phyloP scores from a whole-genome alignment of 2,113 vertebrate genomes.

The Trogon surrucura region DNA sequence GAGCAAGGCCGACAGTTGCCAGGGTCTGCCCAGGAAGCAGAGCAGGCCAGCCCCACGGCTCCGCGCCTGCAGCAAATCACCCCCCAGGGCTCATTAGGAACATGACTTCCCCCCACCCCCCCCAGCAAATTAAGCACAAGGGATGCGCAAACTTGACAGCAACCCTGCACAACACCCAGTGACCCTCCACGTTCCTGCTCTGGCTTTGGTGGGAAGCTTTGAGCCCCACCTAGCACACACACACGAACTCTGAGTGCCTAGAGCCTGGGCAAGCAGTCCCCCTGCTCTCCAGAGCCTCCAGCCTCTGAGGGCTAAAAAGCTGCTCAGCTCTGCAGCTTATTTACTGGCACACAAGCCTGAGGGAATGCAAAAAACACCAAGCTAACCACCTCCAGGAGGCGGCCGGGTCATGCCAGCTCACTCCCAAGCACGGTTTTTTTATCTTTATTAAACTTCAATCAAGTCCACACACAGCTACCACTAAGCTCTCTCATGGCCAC shows the following conservation, averaged over 20 bases:
- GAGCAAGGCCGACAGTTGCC: not conserved
- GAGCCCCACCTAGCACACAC: not conserved
- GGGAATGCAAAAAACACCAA: not conserved
- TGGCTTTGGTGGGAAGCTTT: not conserved
- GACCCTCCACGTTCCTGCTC: fast-evolving
- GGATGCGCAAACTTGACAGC: not conserved
- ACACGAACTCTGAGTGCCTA: fast-evolving
- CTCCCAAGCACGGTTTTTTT: fast-evolving
- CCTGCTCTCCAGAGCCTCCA: not conserved
- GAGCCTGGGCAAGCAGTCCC: not conserved
- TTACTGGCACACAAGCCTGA: fast-evolving
- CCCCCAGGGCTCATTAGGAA: not conserved
- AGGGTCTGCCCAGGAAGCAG: not conserved
- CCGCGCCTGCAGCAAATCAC: not conserved
- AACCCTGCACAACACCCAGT: not conserved
- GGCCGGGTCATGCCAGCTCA: not conserved
- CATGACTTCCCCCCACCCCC: not conserved
- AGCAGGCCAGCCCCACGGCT: not conserved
- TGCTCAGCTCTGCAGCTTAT: not conserved
- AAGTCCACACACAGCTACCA: no score
- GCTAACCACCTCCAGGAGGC: not conserved
- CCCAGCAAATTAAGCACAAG: not conserved
- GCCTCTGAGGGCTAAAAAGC: not conserved
- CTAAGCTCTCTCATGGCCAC: not conserved
- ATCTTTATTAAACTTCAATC: not conserved